Evolutionary conservation across 2,113 vertebrate genomes (phyloP).

Genomic region (Carassius gibelio): DNA sequence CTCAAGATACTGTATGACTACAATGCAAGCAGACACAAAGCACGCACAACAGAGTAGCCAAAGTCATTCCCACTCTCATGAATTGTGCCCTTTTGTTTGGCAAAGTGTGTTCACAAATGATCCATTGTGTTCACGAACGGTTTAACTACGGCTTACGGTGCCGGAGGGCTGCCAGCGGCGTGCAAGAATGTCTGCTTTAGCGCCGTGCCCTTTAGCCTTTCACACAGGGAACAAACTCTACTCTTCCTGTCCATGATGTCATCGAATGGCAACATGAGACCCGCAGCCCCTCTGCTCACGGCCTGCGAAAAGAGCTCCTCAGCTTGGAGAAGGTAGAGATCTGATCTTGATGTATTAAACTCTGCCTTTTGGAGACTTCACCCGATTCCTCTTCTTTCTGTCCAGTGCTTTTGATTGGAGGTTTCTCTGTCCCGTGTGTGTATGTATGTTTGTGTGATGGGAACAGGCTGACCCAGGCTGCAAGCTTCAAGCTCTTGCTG

Average conservation of each 20-base stretch:
- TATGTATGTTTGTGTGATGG: constrained; percentile 69
- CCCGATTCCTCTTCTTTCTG: neutral
- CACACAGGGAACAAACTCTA: constrained; percentile 48
- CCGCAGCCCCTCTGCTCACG: constrained; percentile 24
- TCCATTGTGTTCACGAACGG: constrained; percentile 52
- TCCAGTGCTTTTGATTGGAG: neutral
- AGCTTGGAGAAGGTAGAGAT: neutral
- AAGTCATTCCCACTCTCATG: constrained; percentile 50
- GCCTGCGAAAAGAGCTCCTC: neutral
- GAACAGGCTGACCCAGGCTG: constrained; percentile 81
- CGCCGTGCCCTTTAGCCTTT: constrained; percentile 44
- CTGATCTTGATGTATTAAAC: neutral
- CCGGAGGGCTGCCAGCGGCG: constrained; percentile 43
- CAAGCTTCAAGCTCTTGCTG: constrained; percentile 72
- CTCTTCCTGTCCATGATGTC: constrained; percentile 53
- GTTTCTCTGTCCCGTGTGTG: neutral
- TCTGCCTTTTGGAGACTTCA: neutral
- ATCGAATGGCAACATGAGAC: constrained; percentile 46
- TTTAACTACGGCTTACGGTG: constrained; percentile 48
- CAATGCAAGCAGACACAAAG: constrained; percentile 49
- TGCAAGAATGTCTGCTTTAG: constrained; percentile 51
- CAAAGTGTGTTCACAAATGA: constrained; percentile 53
- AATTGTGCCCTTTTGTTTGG: constrained; percentile 55
- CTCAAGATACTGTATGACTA: constrained; percentile 52
- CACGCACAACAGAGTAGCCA: constrained; percentile 38